Base-by-base conservation (phyloP, 2,888 invertebrate species). In the Mythimna lalbum region DNA sequence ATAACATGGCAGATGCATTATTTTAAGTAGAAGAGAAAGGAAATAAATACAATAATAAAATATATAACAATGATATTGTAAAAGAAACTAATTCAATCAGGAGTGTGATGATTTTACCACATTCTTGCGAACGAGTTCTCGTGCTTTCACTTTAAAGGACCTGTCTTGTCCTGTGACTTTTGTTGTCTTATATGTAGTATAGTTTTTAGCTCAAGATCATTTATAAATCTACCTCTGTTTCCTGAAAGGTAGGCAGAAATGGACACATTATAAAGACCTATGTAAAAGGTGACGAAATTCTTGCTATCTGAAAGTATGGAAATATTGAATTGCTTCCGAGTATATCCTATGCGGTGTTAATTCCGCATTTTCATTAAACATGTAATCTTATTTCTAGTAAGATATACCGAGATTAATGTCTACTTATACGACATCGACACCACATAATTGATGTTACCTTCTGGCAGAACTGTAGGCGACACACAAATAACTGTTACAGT, bases 401-500 rank as follows among this genome's bases (percentile, higher is more conserved):
- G 43, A 43, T 5, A 33, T 14, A 23, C 23, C 9, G 47, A 39
- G 7, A 43, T 57, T 52, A 27, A 65, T 64, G 61, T 14, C 10
- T 39, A 39, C 31, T 27, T 14, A 21, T 19, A 36, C 17, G 23
- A 55, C 49, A 43, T 36, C 39, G 14, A 47, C n/a, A 74, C 19
- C 21, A 65, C 31, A 23, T 31, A 64, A n/a, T 65, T 49, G 55
- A 50, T 61, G 33, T 66, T 4, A 21, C 67, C 55, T 43, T 50
- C 39, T 55, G 55, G 49, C 33, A 59, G 23, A 17, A 23, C 69
- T 60, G 39, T 55, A 49, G 23, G 59, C 33, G 23, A 69, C 55
- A 57, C 33, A 55, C 55, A 67, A 59, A 53, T 63, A 76, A 60
- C 60, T 50, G 52, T 60, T 50, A 63, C 59, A 53, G 23, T 61